phyloP scores from a whole-genome alignment of 2,113 vertebrate genomes.

The Rhodinocichla rosea region DNA sequence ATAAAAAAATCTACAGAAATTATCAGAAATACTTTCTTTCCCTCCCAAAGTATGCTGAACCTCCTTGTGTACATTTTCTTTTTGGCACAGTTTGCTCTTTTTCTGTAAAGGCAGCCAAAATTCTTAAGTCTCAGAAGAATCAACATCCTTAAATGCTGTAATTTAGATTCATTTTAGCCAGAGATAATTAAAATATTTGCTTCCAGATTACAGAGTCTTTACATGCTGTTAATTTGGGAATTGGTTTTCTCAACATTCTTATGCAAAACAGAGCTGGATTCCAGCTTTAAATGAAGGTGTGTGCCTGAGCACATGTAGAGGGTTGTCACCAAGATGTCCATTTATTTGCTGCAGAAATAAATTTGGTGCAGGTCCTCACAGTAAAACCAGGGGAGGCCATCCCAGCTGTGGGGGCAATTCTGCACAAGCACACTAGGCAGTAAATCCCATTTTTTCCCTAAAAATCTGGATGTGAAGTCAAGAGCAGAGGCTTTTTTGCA shows the following conservation, averaged over 20 bases:
- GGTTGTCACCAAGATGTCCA: not conserved
- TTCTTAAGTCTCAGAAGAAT: not conserved
- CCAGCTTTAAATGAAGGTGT: slow-evolving; percentile 9
- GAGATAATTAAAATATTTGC: slow-evolving; percentile 32
- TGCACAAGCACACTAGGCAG: not conserved
- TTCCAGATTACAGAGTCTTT: slow-evolving; percentile 28
- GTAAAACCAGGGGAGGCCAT: not conserved
- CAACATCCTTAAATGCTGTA: not conserved
- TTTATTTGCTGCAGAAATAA: not conserved
- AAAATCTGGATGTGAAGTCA: not conserved
- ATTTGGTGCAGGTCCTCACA: not conserved
- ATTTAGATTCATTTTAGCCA: slow-evolving; percentile 5
- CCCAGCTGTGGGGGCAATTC: rapidly evolving
- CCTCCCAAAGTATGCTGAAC: not conserved
- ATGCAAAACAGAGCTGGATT: slow-evolving; percentile 26
- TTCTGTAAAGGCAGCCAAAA: not conserved
- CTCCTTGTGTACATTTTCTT: not conserved
- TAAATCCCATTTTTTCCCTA: not conserved
- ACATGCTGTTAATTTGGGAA: not conserved
- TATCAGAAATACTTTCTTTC: not conserved
- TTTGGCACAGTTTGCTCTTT: not conserved
- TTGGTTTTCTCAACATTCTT: not conserved
- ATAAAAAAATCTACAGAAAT: not conserved
- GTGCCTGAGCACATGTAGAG: not conserved
- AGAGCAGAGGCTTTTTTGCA: not conserved